Base-by-base conservation (phyloP, 2,113 vertebrate species). In the Ascaphus truei region DNA sequence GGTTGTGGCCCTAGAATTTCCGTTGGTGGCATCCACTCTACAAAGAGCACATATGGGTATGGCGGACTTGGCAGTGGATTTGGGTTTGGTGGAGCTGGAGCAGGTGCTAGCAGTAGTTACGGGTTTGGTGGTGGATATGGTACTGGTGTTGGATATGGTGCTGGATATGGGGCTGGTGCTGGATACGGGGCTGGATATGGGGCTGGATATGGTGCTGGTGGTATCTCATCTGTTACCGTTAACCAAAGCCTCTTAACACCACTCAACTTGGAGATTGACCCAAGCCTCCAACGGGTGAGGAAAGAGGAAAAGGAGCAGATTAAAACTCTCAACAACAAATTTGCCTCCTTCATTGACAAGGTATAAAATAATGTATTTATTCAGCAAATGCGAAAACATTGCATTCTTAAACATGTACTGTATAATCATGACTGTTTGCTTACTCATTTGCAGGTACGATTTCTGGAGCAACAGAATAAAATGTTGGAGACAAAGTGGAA, bases 261-360 rank as follows among this genome's bases (percentile, higher is more conserved):
- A 3, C 73, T 92, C 60, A 81, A 90, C 1, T 77, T 91, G 74
- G 86, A 88, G 61, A 86, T 93, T 34, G 91, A 92, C 69, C 87
- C 90, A 0, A 75, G 73, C 74, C 87, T 94, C 76, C 90, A 92
- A 68, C 73, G 50, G 1, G 75, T 92, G 63, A 86, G 86, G 0
- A 82, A 75, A 26, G 75, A 93, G 71, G 91, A 95, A 76, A 87
- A 91, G 67, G 86, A 95, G 34, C 83, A 92, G 82, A 94, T 92
- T 80, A 89, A 93, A 82, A 81, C 64, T 1, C 83, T 93, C 36
- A 92, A 89, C 75, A 89, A 93, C 79, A 89, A 86, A 33, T 87
- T 91, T 0, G 89, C 86, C 16, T 80, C 84, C 5, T 92, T 92
- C 75, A 92, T 92, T 0, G 85, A 90, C 71, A 91, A 93, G 89